Conservation (phyloP, 2,888 invertebrate species). For the Eupithecia centaureata region DNA sequence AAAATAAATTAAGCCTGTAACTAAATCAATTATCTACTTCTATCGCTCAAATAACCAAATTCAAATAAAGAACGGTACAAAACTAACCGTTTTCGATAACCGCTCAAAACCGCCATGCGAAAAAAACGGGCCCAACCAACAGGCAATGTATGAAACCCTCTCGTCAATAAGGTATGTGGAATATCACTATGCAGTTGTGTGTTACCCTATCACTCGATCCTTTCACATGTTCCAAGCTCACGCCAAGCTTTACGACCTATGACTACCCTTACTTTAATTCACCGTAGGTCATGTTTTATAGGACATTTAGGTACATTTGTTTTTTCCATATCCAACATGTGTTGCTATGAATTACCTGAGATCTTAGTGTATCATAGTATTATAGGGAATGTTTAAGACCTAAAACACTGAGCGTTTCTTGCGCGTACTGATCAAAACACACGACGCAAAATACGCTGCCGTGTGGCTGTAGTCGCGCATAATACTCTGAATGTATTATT, state of each 20-base stretch:
- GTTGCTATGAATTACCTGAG: too few relatives aligned
- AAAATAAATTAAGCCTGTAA: too few relatives aligned
- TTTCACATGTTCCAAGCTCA: slow-evolving; percentile 11
- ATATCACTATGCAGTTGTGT: slow-evolving; percentile 41
- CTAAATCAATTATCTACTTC: too few relatives aligned
- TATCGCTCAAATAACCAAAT: not conserved
- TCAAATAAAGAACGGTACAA: not conserved
- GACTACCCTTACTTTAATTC: not conserved
- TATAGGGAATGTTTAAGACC: too few relatives aligned
- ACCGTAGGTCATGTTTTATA: not conserved
- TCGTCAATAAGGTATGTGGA: slow-evolving; percentile 58
- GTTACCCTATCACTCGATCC: slow-evolving; percentile 37
- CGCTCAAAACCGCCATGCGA: slow-evolving; percentile 22
- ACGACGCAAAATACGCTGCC: too few relatives aligned
- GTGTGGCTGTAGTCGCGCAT: too few relatives aligned
- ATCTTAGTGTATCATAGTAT: too few relatives aligned
- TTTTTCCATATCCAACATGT: too few relatives aligned
- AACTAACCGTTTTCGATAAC: slow-evolving; percentile 32
- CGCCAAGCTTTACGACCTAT: not conserved
- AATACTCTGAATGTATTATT: too few relatives aligned
- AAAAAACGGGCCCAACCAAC: slow-evolving; percentile 39
- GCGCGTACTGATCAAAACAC: too few relatives aligned
- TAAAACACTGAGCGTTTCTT: too few relatives aligned
- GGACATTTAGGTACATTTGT: too few relatives aligned
- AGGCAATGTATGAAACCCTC: slow-evolving; percentile 61